Percentiles rank a stretch among this genome's conserved stretches.
phyloP scores from a whole-genome alignment of 37 sponge, comb jelly and placozoan species.

The Hexactinellida sp. region DNA sequence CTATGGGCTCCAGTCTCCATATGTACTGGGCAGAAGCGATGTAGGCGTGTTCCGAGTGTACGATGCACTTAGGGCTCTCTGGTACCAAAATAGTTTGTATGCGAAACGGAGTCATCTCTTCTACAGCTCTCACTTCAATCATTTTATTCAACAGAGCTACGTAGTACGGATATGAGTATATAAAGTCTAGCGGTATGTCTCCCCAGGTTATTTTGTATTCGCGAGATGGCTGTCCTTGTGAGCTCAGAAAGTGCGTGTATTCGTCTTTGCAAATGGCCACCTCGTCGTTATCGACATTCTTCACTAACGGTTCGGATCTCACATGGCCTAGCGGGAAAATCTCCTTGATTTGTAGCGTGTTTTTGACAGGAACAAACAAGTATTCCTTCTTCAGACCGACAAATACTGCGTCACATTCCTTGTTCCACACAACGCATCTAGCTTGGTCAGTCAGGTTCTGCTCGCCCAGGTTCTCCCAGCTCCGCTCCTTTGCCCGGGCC shows the following conservation, averaged over 20 bases:
- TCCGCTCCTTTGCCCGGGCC: background rate
- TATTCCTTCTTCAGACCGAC: constrained; percentile 1
- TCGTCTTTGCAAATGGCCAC: constrained; percentile 17
- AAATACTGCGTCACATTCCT: constrained; percentile 6
- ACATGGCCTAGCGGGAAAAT: constrained; percentile 38
- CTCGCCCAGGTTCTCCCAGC: background rate
- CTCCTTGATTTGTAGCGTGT: constrained; percentile 21
- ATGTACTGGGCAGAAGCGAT: background rate
- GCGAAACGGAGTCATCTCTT: background rate
- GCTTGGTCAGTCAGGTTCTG: background rate
- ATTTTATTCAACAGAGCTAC: constrained; percentile 10
- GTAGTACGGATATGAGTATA: constrained; percentile 7
- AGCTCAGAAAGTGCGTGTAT: constrained; percentile 5
- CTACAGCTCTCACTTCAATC: constrained; percentile 3
- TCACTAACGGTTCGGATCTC: constrained; percentile 29
- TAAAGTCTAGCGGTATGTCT: constrained; percentile 13
- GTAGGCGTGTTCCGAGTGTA: background rate
- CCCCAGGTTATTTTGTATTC: constrained; percentile 2
- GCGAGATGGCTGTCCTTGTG: background rate
- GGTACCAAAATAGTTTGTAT: background rate
- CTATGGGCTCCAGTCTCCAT: background rate
- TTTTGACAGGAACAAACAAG: background rate
- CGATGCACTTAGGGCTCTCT: background rate
- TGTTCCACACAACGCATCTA: background rate
- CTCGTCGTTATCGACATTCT: constrained; percentile 14